phyloP scores from a whole-genome alignment of 2,113 vertebrate genomes.

The Silurus meridionalis region DNA sequence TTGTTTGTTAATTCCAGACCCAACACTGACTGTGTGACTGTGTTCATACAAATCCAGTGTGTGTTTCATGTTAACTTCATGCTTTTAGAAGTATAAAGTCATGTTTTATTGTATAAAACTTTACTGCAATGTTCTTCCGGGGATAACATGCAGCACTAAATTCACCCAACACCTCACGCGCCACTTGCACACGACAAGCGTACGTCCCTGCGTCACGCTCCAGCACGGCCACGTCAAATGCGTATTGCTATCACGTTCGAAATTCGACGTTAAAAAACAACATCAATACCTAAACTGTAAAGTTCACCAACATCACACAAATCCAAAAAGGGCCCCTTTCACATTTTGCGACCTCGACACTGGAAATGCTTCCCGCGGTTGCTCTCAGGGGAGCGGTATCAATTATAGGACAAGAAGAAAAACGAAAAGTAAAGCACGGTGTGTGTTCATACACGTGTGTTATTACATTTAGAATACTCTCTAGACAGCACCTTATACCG shows the following conservation, averaged over 20 bases:
- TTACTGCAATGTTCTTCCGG: conserved; percentile 43
- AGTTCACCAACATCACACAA: conserved; percentile 11
- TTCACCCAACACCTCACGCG: neutral
- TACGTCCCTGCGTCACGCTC: neutral
- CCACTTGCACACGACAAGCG: neutral
- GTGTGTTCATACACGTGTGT: too few species aligned
- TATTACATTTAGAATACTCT: too few species aligned
- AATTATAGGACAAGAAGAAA: neutral
- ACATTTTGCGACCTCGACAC: conserved; percentile 43
- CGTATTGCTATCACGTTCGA: neutral
- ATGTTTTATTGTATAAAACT: conserved; percentile 18
- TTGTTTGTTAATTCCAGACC: neutral
- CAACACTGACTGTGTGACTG: neutral
- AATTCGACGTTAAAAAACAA: neutral
- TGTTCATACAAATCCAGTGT: neutral
- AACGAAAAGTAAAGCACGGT: neutral
- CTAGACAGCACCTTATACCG: neutral
- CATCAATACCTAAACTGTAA: conserved; percentile 4
- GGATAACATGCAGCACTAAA: conserved; percentile 8
- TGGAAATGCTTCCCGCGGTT: conserved; percentile 21
- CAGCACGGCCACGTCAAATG: neutral
- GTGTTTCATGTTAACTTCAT: neutral
- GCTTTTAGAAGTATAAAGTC: neutral
- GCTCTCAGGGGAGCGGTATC: neutral
- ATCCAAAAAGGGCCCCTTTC: conserved; percentile 26